Base-by-base conservation (phyloP, 2,113 vertebrate genomes). In the Cyrtonyx montezumae region DNA sequence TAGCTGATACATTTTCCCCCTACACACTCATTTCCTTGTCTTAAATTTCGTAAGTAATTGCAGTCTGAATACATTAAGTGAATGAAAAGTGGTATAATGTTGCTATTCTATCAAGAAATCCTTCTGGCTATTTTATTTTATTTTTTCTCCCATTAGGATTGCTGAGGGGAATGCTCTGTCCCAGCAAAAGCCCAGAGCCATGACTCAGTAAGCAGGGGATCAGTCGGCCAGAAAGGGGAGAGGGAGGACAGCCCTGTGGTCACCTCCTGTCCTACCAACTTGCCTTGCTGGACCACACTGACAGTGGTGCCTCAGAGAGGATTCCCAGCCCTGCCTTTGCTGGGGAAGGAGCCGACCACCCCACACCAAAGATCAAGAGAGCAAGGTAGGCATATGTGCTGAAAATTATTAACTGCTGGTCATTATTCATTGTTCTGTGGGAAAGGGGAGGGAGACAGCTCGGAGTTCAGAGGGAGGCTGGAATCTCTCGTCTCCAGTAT, bases 61-160 rank as follows among this genome's bases (percentile, higher is more conserved):
- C 73, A 75, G 71, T 94, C 66, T 48, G 63, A 89, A 91, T 91
- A 71, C 71, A 91, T 68, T 8, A 88, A 89, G 53, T 95, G 90
- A 96, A 95, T 95, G 94, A 81, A 86, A 75, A 94, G 53, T 46
- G 69, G 40, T 80, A 65, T 88, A 77, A 91, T 82, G 75, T 90
- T 83, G 71, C 65, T 69, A 9, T 55, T 70, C 45, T 91, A 74
- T 84, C 83, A 91, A 92, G 25, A 93, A 81, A 93, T 62, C n/a
- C 30, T 82, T 75, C 37, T 79, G 30, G 2, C 26, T 40, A 40
- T 40, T 40, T 40, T 40, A 40, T 40, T 40, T 12, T 40, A 40
- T 53, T 56, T 28, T 7, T 62, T 63, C 42, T n/a, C 20, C 63
- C 62, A 37, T 63, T 83, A 92, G 88, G 66, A 58, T n/a, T 87